Evolutionary conservation across 2,888 invertebrate species (phyloP).

Genomic region (Aspidapion aeneum): DNA sequence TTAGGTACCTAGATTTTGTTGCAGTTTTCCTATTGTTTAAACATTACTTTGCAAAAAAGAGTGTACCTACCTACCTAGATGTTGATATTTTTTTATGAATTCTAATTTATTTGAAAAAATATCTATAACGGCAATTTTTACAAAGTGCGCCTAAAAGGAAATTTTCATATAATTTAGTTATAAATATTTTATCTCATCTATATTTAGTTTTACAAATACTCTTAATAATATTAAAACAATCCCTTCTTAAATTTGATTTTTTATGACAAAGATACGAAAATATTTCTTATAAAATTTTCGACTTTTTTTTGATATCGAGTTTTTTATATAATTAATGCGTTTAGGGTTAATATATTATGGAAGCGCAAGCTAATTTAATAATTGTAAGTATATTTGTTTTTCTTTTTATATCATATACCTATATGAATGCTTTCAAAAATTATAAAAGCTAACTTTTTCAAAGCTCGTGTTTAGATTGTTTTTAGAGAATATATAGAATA

Average conservation of each 20-base stretch:
- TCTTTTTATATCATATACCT: no score
- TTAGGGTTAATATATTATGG: not conserved
- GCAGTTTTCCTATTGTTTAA: no score
- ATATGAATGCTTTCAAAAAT: no score
- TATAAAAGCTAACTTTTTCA: conserved; percentile 39
- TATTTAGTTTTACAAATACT: not conserved
- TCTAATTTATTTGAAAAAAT: no score
- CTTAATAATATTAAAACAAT: not conserved
- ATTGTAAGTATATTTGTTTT: no score
- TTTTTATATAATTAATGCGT: not conserved
- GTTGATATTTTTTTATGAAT: no score
- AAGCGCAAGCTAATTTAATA: not conserved
- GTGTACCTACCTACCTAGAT: no score
- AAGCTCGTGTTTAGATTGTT: conserved; percentile 29
- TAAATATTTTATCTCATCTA: not conserved
- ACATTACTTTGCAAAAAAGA: no score
- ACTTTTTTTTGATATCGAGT: not conserved
- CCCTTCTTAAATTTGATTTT: not conserved
- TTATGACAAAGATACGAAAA: not conserved
- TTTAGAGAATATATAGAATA: conserved; percentile 23
- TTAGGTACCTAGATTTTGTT: no score
- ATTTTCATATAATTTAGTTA: not conserved
- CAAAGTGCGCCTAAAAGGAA: no score
- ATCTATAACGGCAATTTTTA: no score
- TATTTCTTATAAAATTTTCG: not conserved